These are phyloP conservation scores for Pasiphila rectangulata DNA, from an alignment of 2,888 invertebrate genomes.

Conservation along the genomic window DNA sequence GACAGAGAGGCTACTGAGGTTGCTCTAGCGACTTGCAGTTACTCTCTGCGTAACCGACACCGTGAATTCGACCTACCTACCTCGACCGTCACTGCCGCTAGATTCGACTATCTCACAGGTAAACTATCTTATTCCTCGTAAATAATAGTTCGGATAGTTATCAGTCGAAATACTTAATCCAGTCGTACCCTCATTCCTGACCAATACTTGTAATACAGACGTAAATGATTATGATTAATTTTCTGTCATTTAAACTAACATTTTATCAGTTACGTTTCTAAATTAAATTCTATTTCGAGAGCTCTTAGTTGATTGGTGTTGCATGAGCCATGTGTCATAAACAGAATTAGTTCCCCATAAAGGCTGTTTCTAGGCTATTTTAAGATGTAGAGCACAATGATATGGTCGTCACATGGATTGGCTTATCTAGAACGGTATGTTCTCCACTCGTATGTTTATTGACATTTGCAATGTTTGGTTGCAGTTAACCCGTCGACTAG, in stretches of 20 bases:
- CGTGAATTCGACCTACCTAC: slow-evolving; percentile 62
- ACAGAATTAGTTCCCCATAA: slow-evolving; percentile 10
- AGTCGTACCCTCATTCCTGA: too few species aligned
- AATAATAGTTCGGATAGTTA: too few species aligned
- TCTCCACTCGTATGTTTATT: slow-evolving; percentile 49
- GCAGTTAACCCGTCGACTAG: slow-evolving; percentile 60
- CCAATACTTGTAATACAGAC: too few species aligned
- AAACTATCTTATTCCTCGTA: slow-evolving; percentile 26
- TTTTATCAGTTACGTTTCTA: not conserved
- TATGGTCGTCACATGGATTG: slow-evolving; percentile 44
- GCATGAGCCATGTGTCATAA: slow-evolving; percentile 9
- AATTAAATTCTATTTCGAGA: slow-evolving; percentile 10
- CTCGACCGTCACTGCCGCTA: slow-evolving; percentile 58
- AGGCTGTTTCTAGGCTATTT: slow-evolving; percentile 30
- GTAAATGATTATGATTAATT: not conserved
- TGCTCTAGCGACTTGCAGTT: slow-evolving; percentile 48
- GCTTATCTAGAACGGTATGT: slow-evolving; percentile 67
- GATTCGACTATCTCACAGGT: slow-evolving; percentile 53
- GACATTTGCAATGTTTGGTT: slow-evolving; percentile 45
- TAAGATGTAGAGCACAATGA: slow-evolving; percentile 36
- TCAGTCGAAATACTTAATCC: too few species aligned
- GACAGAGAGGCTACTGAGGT: slow-evolving; percentile 52
- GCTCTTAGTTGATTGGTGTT: slow-evolving; percentile 4
- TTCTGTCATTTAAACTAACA: not conserved
- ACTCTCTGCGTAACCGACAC: slow-evolving; percentile 57